Percentiles rank a stretch among this genome's conserved stretches.
phyloP scores from a whole-genome alignment of 2,113 vertebrate genomes.

The Strix uralensis region DNA sequence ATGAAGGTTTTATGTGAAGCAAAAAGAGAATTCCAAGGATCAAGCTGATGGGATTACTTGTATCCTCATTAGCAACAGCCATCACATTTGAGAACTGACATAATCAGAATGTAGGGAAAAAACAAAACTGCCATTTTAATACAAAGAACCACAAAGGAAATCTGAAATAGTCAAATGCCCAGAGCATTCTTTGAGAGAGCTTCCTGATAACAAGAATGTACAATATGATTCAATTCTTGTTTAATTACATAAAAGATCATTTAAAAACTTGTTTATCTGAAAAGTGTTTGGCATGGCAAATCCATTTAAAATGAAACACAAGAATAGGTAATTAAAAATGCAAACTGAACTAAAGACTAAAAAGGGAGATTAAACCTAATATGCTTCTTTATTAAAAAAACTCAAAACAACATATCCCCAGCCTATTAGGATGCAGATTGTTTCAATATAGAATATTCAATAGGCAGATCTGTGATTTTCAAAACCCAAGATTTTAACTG shows the following conservation, averaged over 20 bases:
- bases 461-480: neutral
- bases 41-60: neutral
- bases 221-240: conserved; percentile 37
- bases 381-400: neutral
- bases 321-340: conserved; percentile 66
- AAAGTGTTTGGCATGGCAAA: conserved; percentile 55
- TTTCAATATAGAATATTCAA: neutral
- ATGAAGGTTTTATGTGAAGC: conserved; percentile 46
- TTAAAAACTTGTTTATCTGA: conserved; percentile 59
- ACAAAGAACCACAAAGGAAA: neutral
- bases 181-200: conserved; percentile 35
- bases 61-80: neutral
- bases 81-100: neutral
- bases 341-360: conserved; percentile 50
- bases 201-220: conserved; percentile 15
- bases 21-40: conserved; percentile 28
- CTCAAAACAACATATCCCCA: neutral
- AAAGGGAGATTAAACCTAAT: conserved; percentile 11
- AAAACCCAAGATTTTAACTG: neutral
- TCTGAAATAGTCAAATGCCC: neutral
- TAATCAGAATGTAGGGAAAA: conserved; percentile 2
- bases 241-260: conserved; percentile 66
- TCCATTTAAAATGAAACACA: conserved; percentile 36
- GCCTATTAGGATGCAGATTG: neutral
- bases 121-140: neutral